These are phyloP conservation scores for Drosophila meridiana DNA, from an alignment of 2,888 invertebrate species.

Conservation along the genomic window DNA sequence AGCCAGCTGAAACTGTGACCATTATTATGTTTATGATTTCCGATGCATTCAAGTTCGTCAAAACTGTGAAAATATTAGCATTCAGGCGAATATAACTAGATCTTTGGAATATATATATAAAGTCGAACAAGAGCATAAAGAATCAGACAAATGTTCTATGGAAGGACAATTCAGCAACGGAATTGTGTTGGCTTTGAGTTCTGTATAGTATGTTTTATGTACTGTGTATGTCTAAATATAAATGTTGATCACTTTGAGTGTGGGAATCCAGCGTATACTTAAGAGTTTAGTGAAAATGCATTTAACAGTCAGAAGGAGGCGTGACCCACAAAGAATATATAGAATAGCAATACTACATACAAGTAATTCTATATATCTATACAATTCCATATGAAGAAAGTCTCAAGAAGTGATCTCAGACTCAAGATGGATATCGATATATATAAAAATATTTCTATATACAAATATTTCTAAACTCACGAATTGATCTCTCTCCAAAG, in stretches of 20 bases:
- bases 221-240: neutral
- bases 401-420: no score
- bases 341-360: no score
- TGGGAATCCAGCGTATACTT: neutral
- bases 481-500: no score
- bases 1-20: slow-evolving; percentile 47
- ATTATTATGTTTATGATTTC: slow-evolving; percentile 24
- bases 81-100: neutral
- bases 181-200: neutral
- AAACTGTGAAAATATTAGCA: slow-evolving; percentile 42
- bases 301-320: neutral
- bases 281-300: neutral
- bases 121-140: neutral
- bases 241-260: no score
- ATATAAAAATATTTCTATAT: no score
- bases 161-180: neutral
- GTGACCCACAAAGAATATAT: neutral
- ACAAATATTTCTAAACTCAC: no score
- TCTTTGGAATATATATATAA: neutral
- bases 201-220: neutral
- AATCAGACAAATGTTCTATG: neutral
- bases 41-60: slow-evolving; percentile 3
- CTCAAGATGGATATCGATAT: no score
- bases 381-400: no score
- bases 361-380: no score